Percentiles rank a stretch among this genome's conserved stretches.
Conservation (phyloP, 2,888 invertebrate species). For the Rhabditophanes sp. region DNA sequence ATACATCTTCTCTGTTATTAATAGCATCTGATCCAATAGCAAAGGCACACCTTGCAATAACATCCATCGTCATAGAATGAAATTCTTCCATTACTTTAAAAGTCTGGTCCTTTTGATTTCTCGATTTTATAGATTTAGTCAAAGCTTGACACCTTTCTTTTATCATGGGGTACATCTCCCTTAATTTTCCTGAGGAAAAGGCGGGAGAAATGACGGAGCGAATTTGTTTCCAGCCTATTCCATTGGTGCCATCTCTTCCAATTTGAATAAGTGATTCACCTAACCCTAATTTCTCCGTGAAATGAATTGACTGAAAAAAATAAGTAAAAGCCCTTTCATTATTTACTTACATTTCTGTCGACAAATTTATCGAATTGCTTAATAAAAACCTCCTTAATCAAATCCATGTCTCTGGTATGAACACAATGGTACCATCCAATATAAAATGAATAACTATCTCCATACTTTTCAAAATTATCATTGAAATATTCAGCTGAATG, state of each 20-base stretch:
- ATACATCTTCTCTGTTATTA: conserved; percentile 17
- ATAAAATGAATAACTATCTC: conserved; percentile 13
- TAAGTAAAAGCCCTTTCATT: too few species aligned
- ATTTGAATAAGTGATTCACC: conserved; percentile 9
- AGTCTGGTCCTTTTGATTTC: too few species aligned
- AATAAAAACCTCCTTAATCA: conserved; percentile 27
- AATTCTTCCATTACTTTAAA: too few species aligned
- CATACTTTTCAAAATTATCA: conserved; percentile 1
- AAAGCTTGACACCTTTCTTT: conserved; percentile 13
- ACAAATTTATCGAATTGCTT: conserved; percentile 28
- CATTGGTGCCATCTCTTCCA: conserved; percentile 23
- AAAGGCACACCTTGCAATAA: conserved; percentile 27
- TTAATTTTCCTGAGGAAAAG: conserved; percentile 57
- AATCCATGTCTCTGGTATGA: conserved; percentile 17
- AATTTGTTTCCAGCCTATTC: conserved; percentile 54
- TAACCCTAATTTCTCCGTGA: not conserved
- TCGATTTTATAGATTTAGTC: conserved; percentile 14
- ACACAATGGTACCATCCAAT: conserved; percentile 18
- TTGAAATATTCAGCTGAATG: conserved; percentile 6
- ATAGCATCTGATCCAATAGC: conserved; percentile 21
- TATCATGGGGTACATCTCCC: conserved; percentile 33
- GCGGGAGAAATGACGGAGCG: conserved; percentile 55
- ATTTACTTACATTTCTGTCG: conserved; percentile 13
- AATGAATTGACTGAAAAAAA: too few species aligned
- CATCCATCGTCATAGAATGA: conserved; percentile 29